phyloP scores from a whole-genome alignment of 2,113 vertebrate genomes.

The Lucifuga dentata region DNA sequence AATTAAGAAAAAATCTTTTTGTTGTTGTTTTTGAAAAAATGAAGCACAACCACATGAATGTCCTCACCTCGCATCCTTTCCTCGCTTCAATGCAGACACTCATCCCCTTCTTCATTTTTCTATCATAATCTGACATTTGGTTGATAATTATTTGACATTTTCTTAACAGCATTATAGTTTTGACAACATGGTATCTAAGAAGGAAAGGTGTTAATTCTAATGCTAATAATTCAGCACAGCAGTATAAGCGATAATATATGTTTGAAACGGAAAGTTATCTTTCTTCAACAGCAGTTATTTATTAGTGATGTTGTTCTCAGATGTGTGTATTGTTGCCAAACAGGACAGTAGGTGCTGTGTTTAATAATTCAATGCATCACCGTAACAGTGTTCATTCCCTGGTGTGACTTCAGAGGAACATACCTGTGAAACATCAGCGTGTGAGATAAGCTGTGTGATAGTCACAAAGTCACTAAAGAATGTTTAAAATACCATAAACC shows the following conservation, averaged over 20 bases:
- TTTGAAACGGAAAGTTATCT: too few relatives aligned
- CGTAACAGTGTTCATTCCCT: constrained; percentile 38
- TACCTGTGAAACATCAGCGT: constrained; percentile 37
- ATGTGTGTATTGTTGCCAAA: constrained; percentile 16
- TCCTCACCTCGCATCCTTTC: constrained; percentile 1
- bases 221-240: too few relatives aligned
- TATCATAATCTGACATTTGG: not conserved
- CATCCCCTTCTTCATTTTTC: constrained; percentile 6
- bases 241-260: too few relatives aligned
- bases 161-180: constrained; percentile 2
- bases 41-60: not conserved
- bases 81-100: constrained; percentile 4
- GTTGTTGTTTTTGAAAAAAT: too few relatives aligned
- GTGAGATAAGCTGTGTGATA: constrained; percentile 2
- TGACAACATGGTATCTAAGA: not conserved
- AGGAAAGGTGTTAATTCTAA: not conserved
- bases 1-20: not conserved
- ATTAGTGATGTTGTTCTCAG: not conserved
- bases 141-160: not conserved
- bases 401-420: constrained; percentile 26
- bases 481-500: not conserved
- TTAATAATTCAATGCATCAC: too few relatives aligned
- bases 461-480: constrained; percentile 23
- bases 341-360: constrained; percentile 1
- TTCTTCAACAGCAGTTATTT: not conserved